Base-by-base conservation (phyloP, 2,113 vertebrate genomes). In the Rhombomys opimus region DNA sequence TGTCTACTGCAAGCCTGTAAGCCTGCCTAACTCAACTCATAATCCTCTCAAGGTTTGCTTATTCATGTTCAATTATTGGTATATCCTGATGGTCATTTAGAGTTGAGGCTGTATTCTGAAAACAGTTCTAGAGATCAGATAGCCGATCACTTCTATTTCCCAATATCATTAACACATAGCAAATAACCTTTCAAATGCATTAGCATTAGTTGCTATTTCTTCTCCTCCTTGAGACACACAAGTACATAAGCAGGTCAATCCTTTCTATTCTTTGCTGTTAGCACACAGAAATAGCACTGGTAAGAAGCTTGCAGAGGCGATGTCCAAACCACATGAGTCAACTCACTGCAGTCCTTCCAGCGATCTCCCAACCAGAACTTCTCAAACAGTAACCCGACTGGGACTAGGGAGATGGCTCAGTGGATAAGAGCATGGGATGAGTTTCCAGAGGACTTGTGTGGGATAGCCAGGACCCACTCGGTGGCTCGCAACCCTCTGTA, bases 41-140 rank as follows among this genome's bases (percentile, higher is more conserved):
- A 35, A 35, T 92, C 35, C 86, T 76, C 87, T 93, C 90, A 61
- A 75, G 57, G 17, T 92, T 65, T 77, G 35, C 46, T 92, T 91
- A 61, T 81, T 87, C 77, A 52, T 17, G 95, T 27, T 92, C 77
- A 91, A 61, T 82, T 93, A 80, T 25, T 95, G 72, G 52, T 90
- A 59, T 61, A n/a, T 76, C 15, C 63, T 75, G 41, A 50, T 63
- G 27, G 17, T 87, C 92, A 88, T n/a, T 92, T 46, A 87, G 12
- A 70, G 23, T 76, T 89, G 92, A 22, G 61, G 73, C 78, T 82
- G 35, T 2, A 81, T 67, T 96, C 86, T 82, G 61, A 95, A 96
- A 93, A 76, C 25, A 95, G 78, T 67, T 73, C 54, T 76, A 59
- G 9, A 59, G 59, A 59, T 78, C 61, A 87, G 91, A 95, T 30